A percentile compares a stretch with the other conserved stretches of the same genome.
Evolutionary conservation across 2,113 vertebrate genomes (phyloP).

Genomic region (Aplodontia rufa): DNA sequence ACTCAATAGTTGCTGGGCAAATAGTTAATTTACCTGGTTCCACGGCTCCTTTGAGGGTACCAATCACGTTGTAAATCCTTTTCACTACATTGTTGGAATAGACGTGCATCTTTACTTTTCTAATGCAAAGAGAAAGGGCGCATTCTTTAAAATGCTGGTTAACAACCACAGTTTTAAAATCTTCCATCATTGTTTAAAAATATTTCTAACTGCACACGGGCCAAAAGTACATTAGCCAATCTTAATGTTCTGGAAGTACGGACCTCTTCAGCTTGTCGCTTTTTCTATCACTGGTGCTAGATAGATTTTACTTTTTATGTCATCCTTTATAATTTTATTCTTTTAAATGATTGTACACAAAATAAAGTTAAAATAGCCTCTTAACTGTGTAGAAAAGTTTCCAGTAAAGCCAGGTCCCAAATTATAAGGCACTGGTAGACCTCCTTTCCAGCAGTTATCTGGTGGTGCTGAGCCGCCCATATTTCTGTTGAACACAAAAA

Average conservation of each 20-base stretch:
- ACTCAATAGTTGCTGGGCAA: background rate
- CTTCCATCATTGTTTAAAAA: background rate
- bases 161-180: background rate
- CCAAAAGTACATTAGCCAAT: background rate
- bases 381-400: slow-evolving; percentile 87
- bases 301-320: background rate
- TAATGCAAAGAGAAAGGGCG: slow-evolving; percentile 75
- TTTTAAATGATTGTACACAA: background rate
- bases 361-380: slow-evolving; percentile 23
- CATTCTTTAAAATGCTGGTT: background rate
- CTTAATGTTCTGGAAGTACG: background rate
- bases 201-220: background rate
- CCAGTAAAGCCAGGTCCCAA: slow-evolving; percentile 92
- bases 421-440: slow-evolving; percentile 91
- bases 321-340: background rate
- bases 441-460: slow-evolving; percentile 91
- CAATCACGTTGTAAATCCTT: slow-evolving; percentile 96
- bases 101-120: slow-evolving; percentile 94
- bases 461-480: slow-evolving; percentile 92
- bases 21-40: slow-evolving; percentile 90
- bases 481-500: slow-evolving; percentile 84
- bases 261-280: background rate
- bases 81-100: slow-evolving; percentile 89
- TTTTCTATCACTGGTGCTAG: background rate
- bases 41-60: slow-evolving; percentile 89